Base-by-base conservation (phyloP, 1,140 invertebrate species). In the Tetramorium parvispinum region DNA sequence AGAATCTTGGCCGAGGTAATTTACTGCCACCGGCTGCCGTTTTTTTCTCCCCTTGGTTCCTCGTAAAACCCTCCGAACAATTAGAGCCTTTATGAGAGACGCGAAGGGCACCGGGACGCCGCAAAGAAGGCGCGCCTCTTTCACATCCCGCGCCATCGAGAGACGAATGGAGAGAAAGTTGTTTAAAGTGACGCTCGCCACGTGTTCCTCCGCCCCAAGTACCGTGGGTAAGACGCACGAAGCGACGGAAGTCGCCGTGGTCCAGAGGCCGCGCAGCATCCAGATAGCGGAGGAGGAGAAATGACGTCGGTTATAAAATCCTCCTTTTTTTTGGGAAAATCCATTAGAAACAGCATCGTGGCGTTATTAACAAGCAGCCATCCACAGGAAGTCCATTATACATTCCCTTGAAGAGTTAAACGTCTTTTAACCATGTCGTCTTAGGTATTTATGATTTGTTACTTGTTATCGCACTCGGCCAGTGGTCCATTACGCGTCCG, bases 111-210 rank as follows among this genome's bases (percentile, higher is more conserved):
- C 65, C 70, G 85, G 77, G 65, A 76, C 68, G 78, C 88, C 89
- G 89, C 82, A 88, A 86, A 82, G 89, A 88, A 88, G 55, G 63
- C 37, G 53, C 76, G 88, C 24, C 70, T 79, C 53, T 68, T 53
- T 85, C 53, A 51, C 81, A 75, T 85, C 68, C 61, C 71, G 75
- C 57, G 53, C 63, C 37, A 85, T 53, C 43, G 46, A 11, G 66
- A 57, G 57, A 27, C n/a, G 85, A 57, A 65, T 51, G 73, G 37
- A 57, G 82, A 90, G 89, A 83, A 90, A 91, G 89, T 90, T 86
- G 86, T 88, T 90, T 73, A 90, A 89, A 88, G 89, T 88, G 89
- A 91, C 88, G 86, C 77, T 70, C 40, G 89, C 89, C 89, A 91
- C 89, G 89, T 90, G 89, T 91, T 89, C 46, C 61, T 13, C 8